These are phyloP conservation scores for Steatocranus sp. DNA, from an alignment of 2,797 vertebrate species.

Conservation along the genomic window DNA sequence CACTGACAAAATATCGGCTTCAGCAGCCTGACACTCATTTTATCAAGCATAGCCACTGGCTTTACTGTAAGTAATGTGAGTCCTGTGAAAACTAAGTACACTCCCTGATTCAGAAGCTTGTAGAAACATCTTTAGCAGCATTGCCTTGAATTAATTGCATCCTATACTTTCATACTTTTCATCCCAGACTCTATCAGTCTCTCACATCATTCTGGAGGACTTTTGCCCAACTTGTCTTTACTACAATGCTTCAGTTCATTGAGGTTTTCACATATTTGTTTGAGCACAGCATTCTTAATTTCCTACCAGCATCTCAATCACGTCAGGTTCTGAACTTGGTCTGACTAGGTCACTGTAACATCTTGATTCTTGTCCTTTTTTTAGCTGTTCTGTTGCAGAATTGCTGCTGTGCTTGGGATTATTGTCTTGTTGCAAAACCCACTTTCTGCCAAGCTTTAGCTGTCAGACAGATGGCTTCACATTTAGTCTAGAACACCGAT, in stretches of 20 bases:
- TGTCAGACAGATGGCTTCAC: background rate
- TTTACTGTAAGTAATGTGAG: conserved; percentile 1
- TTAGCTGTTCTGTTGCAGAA: background rate
- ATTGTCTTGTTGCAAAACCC: background rate
- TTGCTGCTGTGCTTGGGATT: background rate
- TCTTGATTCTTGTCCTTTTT: background rate
- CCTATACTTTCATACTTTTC: background rate
- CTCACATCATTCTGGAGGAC: background rate
- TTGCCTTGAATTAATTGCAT: background rate
- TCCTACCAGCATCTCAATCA: background rate
- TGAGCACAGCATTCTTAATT: background rate
- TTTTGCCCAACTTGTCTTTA: background rate
- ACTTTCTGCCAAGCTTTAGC: background rate
- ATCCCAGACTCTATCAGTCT: background rate
- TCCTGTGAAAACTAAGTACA: background rate
- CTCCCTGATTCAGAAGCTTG: background rate
- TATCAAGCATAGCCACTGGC: background rate
- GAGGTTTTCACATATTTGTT: background rate
- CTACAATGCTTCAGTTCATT: background rate
- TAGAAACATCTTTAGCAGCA: background rate
- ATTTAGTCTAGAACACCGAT: background rate
- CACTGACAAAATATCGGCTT: background rate
- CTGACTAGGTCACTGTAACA: background rate
- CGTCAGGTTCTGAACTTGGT: background rate
- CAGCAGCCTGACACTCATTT: conserved; percentile 4